Conservation (phyloP, 2,888 invertebrate species). For the Chrysomela aeneicollis region DNA sequence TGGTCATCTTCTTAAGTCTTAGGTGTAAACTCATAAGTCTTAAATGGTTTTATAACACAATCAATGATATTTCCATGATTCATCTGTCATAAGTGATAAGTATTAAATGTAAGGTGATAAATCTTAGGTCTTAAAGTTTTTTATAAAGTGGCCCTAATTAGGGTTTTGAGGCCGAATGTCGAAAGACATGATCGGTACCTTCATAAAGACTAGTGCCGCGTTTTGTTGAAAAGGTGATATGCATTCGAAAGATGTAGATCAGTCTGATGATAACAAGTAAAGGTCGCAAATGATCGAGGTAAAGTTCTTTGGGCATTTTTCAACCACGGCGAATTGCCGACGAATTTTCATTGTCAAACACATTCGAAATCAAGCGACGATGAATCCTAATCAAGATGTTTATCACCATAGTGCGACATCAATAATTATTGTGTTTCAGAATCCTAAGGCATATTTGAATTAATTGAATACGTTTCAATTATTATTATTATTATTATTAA, state of each 20-base stretch:
- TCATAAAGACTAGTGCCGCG: not conserved
- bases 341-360: not conserved
- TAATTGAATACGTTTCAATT: not conserved
- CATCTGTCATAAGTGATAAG: no score
- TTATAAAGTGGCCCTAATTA: no score
- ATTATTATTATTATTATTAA: not conserved
- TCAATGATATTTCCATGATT: no score
- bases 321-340: no score
- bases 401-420: not conserved
- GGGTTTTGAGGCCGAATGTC: not conserved
- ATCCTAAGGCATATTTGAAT: no score
- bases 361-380: not conserved
- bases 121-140: no score
- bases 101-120: no score
- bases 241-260: slow-evolving; percentile 3
- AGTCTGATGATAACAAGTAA: not conserved
- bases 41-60: no score
- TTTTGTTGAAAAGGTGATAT: not conserved
- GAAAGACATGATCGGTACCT: not conserved
- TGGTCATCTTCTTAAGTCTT: no score
- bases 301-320: no score
- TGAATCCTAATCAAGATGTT: not conserved
- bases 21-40: no score
- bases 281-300: not conserved
- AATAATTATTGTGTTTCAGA: not conserved